phyloP scores from a whole-genome alignment of 2,113 vertebrate genomes.

The Mustela nigripes region DNA sequence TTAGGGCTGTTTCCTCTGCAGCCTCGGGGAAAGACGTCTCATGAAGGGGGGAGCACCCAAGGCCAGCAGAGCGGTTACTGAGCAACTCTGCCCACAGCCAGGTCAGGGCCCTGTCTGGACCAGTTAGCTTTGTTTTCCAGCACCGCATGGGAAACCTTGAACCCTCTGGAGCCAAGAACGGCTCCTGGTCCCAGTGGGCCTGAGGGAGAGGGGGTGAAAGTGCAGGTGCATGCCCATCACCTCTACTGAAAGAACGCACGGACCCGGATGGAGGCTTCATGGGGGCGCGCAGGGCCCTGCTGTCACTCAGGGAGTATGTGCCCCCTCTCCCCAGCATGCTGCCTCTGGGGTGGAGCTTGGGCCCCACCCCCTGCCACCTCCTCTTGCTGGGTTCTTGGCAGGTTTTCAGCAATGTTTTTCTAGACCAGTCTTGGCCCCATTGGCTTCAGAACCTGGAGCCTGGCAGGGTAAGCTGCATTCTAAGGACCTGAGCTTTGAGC shows the following conservation, averaged over 20 bases:
- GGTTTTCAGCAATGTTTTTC: neutral
- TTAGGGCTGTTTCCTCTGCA: neutral
- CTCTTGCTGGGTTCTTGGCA: neutral
- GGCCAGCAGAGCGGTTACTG: neutral
- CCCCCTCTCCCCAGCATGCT: neutral
- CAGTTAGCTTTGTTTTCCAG: slow-evolving; percentile 51
- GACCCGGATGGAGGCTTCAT: neutral
- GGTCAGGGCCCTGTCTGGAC: slow-evolving; percentile 59
- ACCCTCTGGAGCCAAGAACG: neutral
- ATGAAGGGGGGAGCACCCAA: slow-evolving; percentile 33
- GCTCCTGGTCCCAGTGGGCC: neutral
- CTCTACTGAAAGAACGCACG: neutral
- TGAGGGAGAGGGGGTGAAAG: neutral
- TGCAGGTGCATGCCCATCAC: neutral
- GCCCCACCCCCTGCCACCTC: neutral
- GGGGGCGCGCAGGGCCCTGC: neutral
- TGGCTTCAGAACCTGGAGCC: neutral
- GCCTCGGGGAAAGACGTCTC: neutral
- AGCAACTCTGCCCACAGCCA: neutral
- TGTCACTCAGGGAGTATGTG: neutral
- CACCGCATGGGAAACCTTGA: neutral
- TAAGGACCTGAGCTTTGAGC: neutral
- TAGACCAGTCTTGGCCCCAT: neutral
- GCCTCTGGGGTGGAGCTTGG: neutral
- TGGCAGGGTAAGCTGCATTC: neutral